These are phyloP conservation scores for Falco cherrug DNA, from an alignment of 2,797 vertebrate species.

Conservation along the genomic window DNA sequence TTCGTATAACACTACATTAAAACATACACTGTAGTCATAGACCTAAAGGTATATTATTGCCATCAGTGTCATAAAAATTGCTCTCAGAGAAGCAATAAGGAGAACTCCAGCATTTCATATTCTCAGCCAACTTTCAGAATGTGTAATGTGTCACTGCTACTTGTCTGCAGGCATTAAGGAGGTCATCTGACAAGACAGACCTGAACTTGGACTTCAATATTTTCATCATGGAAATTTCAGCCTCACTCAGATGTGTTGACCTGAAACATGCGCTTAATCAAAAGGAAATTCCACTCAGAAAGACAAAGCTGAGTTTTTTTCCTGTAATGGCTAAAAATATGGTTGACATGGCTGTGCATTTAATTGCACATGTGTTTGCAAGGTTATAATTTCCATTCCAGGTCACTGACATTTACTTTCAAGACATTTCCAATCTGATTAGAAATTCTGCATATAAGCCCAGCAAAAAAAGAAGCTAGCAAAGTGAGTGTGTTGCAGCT, in stretches of 20 bases:
- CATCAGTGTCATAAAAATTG: background rate
- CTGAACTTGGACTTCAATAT: slow-evolving; percentile 16
- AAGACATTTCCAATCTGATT: slow-evolving; percentile 24
- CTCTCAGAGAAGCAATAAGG: background rate
- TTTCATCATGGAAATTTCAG: slow-evolving; percentile 38
- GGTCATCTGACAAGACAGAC: slow-evolving; percentile 31
- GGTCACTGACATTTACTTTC: slow-evolving; percentile 34
- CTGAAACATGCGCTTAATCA: slow-evolving; percentile 42
- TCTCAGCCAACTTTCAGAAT: background rate
- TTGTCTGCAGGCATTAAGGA: slow-evolving; percentile 32
- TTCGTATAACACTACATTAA: background rate
- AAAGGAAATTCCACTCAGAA: slow-evolving; percentile 6
- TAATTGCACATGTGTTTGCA: slow-evolving; percentile 41
- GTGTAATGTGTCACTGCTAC: background rate
- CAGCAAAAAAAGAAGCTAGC: background rate
- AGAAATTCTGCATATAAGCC: background rate
- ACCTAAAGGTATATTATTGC: background rate
- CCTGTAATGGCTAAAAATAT: slow-evolving; percentile 14
- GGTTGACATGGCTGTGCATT: background rate
- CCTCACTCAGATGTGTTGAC: slow-evolving; percentile 27
- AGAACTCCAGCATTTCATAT: background rate
- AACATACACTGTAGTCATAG: background rate
- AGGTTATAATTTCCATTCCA: slow-evolving; percentile 42
- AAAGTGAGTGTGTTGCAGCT: background rate
- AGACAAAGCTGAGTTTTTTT: background rate